phyloP scores from a whole-genome alignment of 1,140 invertebrate species.

The Drosophila navojoa region DNA sequence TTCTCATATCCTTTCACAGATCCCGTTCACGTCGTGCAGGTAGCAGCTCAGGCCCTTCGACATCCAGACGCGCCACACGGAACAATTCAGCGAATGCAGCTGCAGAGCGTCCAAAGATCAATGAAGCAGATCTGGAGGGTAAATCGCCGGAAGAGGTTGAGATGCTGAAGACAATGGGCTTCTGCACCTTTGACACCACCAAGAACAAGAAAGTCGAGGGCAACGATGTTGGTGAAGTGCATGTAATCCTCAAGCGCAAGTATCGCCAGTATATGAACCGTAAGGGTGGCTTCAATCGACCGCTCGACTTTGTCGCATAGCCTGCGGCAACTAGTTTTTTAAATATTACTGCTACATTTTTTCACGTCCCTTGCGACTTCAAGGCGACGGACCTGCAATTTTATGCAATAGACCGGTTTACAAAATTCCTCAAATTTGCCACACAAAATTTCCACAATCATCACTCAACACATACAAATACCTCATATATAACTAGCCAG shows the following conservation, averaged over 20 bases:
- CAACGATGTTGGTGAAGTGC: constrained; percentile 95
- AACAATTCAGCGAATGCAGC: constrained; percentile 63
- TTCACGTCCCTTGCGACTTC: constrained; percentile 49
- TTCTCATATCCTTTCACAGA: constrained; percentile 51
- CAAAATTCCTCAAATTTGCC: constrained; percentile 73
- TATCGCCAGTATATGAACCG: constrained; percentile 99
- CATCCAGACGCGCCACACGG: constrained; percentile 67
- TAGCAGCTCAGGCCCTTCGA: constrained; percentile 68
- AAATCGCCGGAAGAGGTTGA: constrained; percentile 96
- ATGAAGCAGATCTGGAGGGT: constrained; percentile 85
- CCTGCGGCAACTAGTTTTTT: constrained; percentile 61
- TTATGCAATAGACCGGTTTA: constrained; percentile 84
- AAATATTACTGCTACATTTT: constrained; percentile 57
- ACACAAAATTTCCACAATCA: constrained; percentile 75
- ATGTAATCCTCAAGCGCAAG: constrained; percentile 97
- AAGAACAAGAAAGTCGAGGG: constrained; percentile 98
- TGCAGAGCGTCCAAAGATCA: constrained; percentile 78
- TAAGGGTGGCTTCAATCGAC: constrained; percentile 99
- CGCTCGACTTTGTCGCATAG: constrained; percentile 96
- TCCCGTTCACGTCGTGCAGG: constrained; percentile 70
- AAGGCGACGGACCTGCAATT: constrained; percentile 78
- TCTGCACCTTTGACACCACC: constrained; percentile 96
- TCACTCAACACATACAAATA: constrained; percentile 57
- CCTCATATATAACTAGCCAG: constrained; percentile 63
- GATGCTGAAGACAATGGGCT: constrained; percentile 99